Percentiles rank a stretch among this genome's conserved stretches.
Conservation (phyloP, 2,888 invertebrate species). For the Opisthograptis luteolata region DNA sequence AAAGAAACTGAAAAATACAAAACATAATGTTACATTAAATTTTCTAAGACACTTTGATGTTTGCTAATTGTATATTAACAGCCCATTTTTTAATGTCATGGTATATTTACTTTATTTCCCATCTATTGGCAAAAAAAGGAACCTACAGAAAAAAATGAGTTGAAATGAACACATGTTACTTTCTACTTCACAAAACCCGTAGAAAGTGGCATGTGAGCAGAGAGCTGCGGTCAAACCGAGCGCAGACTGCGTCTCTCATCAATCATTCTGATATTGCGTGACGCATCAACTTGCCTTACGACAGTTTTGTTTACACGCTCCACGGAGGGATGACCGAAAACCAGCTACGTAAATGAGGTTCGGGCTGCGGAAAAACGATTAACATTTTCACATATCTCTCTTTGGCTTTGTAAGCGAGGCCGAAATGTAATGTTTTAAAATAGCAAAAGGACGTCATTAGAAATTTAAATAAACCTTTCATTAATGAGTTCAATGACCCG, state of each 20-base stretch:
- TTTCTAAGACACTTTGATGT: no score
- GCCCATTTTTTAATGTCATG: no score
- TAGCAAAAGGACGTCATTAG: background rate
- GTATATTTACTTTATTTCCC: no score
- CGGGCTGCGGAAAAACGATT: constrained; percentile 4
- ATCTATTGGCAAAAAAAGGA: no score
- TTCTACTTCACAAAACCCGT: background rate
- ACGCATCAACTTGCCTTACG: constrained; percentile 64
- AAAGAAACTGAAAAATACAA: no score
- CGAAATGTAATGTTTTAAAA: background rate
- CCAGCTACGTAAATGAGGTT: constrained; percentile 17
- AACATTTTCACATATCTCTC: constrained; percentile 6
- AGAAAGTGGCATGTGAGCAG: constrained; percentile 26
- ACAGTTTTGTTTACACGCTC: constrained; percentile 58
- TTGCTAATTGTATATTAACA: no score
- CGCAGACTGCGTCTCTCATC: constrained; percentile 52
- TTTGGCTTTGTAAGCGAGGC: background rate
- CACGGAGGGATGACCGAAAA: constrained; percentile 2
- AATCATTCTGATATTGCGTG: constrained; percentile 77
- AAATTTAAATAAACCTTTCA: background rate
- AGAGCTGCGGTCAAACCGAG: constrained; percentile 38
- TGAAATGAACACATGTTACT: background rate
- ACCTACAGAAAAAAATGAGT: no score
- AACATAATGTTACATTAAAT: no score
- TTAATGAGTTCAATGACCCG: no score